A percentile compares a stretch with the other conserved stretches of the same genome.
phyloP scores from a whole-genome alignment of 1,140 invertebrate species.

The Copidosoma floridanum region DNA sequence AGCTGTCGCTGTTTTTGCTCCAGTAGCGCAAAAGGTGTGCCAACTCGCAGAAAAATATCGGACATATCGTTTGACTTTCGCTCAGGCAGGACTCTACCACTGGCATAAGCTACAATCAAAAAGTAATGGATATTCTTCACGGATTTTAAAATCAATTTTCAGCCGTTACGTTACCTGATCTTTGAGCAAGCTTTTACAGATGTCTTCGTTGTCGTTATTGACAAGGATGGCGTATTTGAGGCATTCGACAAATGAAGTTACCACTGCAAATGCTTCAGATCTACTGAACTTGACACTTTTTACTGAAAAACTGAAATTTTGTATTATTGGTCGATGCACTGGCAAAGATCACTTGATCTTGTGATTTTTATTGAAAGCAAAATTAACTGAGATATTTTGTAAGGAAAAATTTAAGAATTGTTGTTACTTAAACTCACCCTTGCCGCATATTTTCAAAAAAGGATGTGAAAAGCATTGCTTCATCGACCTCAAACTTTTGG shows the following conservation, averaged over 20 bases:
- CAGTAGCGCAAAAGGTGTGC: slow-evolving; percentile 59
- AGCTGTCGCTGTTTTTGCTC: slow-evolving; percentile 53
- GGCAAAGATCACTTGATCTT: too few relatives aligned
- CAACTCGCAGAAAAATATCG: slow-evolving; percentile 56
- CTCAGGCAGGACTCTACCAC: slow-evolving; percentile 52
- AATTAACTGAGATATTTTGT: too few relatives aligned
- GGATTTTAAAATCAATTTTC: not conserved
- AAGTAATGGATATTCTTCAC: not conserved
- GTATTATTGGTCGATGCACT: too few relatives aligned
- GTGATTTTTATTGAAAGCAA: too few relatives aligned
- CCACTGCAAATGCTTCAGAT: slow-evolving; percentile 63
- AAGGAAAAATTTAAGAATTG: slow-evolving; percentile 1
- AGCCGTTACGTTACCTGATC: slow-evolving; percentile 39
- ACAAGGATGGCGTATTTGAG: slow-evolving; percentile 62
- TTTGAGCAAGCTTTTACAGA: slow-evolving; percentile 48
- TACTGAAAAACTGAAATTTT: slow-evolving; percentile 47
- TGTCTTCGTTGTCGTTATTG: slow-evolving; percentile 45
- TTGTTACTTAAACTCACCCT: slow-evolving; percentile 57
- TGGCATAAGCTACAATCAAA: slow-evolving; percentile 51
- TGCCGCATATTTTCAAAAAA: slow-evolving; percentile 68
- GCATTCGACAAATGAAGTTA: slow-evolving; percentile 70
- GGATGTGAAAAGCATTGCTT: slow-evolving; percentile 62
- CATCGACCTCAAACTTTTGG: slow-evolving; percentile 57
- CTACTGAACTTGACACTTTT: slow-evolving; percentile 57
- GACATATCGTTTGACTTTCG: slow-evolving; percentile 43